phyloP scores from a whole-genome alignment of 30 jellyfish, hydroid and myxozoan genomes.

The Sanderia malayensis region DNA sequence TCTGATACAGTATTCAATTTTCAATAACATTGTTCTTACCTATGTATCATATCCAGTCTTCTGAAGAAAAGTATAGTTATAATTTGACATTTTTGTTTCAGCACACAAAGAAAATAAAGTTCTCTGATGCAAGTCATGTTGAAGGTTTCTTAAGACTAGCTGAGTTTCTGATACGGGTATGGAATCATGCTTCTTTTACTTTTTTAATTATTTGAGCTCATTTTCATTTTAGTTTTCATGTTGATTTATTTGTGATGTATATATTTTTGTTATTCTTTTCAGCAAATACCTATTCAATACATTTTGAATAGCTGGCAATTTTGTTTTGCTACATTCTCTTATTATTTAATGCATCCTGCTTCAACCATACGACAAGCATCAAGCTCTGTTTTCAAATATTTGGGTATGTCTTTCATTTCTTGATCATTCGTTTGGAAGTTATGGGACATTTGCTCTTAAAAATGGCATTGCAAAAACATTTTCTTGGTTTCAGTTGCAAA shows the following conservation, averaged over 20 bases:
- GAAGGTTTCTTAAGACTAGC: constrained; percentile 80
- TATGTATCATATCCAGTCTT: too few species aligned
- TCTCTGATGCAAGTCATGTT: constrained; percentile 75
- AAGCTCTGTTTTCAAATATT: constrained; percentile 74
- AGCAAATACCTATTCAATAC: constrained; percentile 68
- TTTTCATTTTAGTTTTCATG: neutral
- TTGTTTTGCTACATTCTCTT: constrained; percentile 70
- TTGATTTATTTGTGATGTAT: neutral
- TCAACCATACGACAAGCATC: constrained; percentile 94
- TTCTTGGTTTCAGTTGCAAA: constrained; percentile 49
- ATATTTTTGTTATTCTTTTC: constrained; percentile 12
- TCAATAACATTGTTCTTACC: too few species aligned
- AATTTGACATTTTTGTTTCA: too few species aligned
- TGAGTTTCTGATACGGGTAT: constrained; percentile 75
- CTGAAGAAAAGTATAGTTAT: too few species aligned
- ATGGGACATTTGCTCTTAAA: too few species aligned
- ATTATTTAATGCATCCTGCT: constrained; percentile 85
- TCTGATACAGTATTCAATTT: too few species aligned
- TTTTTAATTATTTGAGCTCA: neutral
- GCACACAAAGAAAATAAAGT: constrained; percentile 22
- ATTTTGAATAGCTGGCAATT: constrained; percentile 68
- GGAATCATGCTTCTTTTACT: neutral
- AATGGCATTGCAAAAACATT: too few species aligned
- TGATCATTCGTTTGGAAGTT: too few species aligned
- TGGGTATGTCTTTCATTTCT: constrained; percentile 65